phyloP scores from a whole-genome alignment of 2,113 vertebrate genomes.

The Sapayoa aenigma region DNA sequence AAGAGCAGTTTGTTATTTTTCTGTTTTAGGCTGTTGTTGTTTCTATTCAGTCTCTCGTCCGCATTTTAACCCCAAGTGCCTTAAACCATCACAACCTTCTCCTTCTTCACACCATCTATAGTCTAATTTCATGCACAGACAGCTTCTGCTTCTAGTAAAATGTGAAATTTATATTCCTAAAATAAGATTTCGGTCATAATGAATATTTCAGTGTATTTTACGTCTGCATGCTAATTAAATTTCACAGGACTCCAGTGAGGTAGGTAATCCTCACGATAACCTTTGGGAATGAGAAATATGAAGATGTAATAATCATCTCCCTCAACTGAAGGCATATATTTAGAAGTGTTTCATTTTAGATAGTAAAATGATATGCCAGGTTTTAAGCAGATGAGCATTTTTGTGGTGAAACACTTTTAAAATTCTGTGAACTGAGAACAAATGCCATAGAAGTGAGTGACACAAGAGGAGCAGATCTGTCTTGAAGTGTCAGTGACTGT shows the following conservation, averaged over 20 bases:
- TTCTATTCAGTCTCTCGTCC: no score
- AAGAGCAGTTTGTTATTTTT: no score
- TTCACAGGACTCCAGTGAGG: not conserved
- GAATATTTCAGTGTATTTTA: constrained; percentile 26
- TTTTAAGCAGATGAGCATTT: not conserved
- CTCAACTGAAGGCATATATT: not conserved
- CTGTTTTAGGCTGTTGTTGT: no score
- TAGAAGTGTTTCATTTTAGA: not conserved
- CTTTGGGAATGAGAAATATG: constrained; percentile 11
- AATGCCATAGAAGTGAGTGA: not conserved
- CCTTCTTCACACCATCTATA: not conserved
- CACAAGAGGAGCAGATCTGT: not conserved
- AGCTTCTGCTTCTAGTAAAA: not conserved
- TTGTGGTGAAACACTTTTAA: not conserved
- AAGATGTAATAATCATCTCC: not conserved
- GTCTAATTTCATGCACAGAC: not conserved
- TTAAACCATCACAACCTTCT: no score
- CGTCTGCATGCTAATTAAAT: constrained; percentile 13
- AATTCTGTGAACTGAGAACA: not conserved
- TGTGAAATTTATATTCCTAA: not conserved
- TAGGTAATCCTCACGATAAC: constrained; percentile 20
- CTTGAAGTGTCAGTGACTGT: not conserved
- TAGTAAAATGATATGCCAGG: not conserved
- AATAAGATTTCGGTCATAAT: constrained; percentile 8
- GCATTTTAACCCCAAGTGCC: no score